Evolutionary conservation across 2,797 vertebrate species (phyloP).

Genomic region (Sternotherus odoratus): DNA sequence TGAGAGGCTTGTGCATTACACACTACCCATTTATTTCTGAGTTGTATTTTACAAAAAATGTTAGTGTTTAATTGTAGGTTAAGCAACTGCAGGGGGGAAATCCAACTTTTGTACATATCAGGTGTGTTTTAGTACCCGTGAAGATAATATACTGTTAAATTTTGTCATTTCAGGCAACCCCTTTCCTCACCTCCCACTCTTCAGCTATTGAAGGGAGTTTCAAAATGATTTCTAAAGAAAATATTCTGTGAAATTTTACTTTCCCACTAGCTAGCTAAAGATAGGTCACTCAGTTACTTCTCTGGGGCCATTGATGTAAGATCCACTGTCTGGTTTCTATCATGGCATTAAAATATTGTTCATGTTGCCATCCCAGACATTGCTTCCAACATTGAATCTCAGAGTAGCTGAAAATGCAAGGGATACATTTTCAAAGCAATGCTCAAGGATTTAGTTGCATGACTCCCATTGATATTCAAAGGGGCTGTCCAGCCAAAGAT

Average conservation of each 20-base stretch:
- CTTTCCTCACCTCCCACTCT: background rate
- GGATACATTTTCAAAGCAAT: conserved; percentile 20
- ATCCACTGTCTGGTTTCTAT: background rate
- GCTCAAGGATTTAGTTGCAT: background rate
- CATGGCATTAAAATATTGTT: background rate
- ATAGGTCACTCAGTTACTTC: background rate
- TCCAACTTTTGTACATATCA: background rate
- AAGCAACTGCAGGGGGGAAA: background rate
- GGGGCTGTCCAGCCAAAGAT: background rate
- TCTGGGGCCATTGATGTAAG: background rate
- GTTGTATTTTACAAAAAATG: background rate
- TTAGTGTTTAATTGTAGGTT: background rate
- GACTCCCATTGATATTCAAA: background rate
- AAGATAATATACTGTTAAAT: background rate
- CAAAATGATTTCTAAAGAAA: conserved; percentile 19
- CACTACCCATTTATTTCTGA: background rate
- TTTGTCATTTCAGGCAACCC: conserved; percentile 29
- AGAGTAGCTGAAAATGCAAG: background rate
- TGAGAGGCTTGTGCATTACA: background rate
- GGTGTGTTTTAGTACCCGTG: conserved; percentile 12
- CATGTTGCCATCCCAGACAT: background rate
- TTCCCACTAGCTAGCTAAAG: conserved; percentile 14
- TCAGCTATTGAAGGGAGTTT: background rate
- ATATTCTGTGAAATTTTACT: conserved; percentile 30
- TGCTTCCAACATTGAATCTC: background rate